Evolutionary conservation across 2,888 invertebrate genomes (phyloP), one percentile per base, ranked within the genome.

Genomic region (Sphecodes monilicornis): DNA sequence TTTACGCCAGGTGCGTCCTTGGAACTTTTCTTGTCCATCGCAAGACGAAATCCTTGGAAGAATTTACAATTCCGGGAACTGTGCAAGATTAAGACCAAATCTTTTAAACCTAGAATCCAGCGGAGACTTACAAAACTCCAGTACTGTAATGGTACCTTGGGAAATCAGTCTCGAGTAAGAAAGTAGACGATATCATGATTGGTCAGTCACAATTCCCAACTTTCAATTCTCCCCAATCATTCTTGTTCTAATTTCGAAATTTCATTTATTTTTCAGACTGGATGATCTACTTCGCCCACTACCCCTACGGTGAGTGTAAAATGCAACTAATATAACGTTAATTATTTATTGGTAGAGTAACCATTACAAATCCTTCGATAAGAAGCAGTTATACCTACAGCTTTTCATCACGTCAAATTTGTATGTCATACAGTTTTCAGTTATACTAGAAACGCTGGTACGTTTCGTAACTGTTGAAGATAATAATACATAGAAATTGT

Each of bases 21-120:
- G 36, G 66, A 66, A 66, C n/a, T 66, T 66, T 66, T 11, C 66
- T 39, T 66, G n/a, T n/a, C 36, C 22, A 11, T 39, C 4, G 5
- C 36, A 8, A 22, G 66, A 22, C 36, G 22, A 18, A 66, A 66
- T 22, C 66, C 36, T 11, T 32, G 36, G 36, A 66, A 36, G 66
- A 66, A 66, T 66, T 66, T 66, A 66, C 66, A 66, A 66, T 66
- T 39, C 22, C 36, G 8, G 36, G 66, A 36, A 36, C 32, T 22
- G 36, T 4, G 11, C n/a, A 5, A n/a, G 39, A 68, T 68, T 68
- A 68, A 68, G 22, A n/a, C 22, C 11, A 68, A n/a, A 36, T 68
- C 39, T 39, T 39, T n/a, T 39, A n/a, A n/a, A 39, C 36, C 22
- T 1, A 18, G 60, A 60, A 29, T 16, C 39, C 39, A n/a, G 4